Evolutionary conservation across 1,140 invertebrate species (phyloP).

Genomic region (Tetraneura akinire): DNA sequence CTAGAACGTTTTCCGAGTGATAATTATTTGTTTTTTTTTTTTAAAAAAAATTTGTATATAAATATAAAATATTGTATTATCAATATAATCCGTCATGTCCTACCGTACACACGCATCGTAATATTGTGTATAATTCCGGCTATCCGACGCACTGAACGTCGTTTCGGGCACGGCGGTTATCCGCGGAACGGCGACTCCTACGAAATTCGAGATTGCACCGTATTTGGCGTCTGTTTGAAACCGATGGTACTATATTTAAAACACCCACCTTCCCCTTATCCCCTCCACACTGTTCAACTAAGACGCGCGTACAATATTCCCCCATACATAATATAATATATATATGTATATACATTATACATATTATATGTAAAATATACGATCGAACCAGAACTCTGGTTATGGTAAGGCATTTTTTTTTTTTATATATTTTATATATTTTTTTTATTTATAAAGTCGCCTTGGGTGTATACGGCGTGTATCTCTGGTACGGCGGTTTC

Average conservation of each 20-base stretch:
- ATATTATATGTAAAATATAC: background rate
- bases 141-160: slow-evolving; percentile 24
- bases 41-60: too few species aligned
- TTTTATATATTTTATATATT: background rate
- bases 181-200: slow-evolving; percentile 45
- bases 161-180: slow-evolving; percentile 20
- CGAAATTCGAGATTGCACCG: slow-evolving; percentile 50
- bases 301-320: background rate
- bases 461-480: slow-evolving; percentile 14
- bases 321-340: too few species aligned
- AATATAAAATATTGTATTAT: background rate
- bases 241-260: slow-evolving; percentile 50
- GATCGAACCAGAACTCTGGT: slow-evolving; percentile 34
- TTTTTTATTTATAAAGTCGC: slow-evolving; percentile 51
- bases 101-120: background rate
- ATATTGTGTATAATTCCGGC: slow-evolving; percentile 26
- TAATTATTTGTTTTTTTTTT: too few species aligned
- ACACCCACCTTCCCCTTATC: slow-evolving; percentile 45
- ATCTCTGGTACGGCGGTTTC: background rate
- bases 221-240: slow-evolving; percentile 49
- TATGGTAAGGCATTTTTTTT: slow-evolving; percentile 38
- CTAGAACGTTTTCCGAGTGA: background rate
- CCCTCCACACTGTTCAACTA: background rate
- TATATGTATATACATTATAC: too few species aligned
- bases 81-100: background rate